Conservation (phyloP, 37 sponge, comb jelly and placozoan genomes). For the Agelas oroides region DNA sequence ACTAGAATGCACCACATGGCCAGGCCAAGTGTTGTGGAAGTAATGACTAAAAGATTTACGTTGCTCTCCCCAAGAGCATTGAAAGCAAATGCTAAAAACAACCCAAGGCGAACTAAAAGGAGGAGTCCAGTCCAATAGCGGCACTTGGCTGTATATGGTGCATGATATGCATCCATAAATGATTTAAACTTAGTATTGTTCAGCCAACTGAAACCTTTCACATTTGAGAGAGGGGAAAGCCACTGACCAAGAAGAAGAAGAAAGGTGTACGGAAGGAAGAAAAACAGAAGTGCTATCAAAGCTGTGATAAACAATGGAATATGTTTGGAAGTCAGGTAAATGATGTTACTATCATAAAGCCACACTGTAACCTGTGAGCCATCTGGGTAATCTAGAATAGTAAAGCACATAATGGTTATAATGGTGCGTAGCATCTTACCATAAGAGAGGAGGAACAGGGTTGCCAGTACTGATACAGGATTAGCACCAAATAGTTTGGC, state of each 20-base stretch:
- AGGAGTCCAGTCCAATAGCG: constrained; percentile 18
- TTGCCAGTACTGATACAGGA: constrained; percentile 15
- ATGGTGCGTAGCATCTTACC: constrained; percentile 7
- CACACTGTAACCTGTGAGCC: background rate
- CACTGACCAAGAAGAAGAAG: background rate
- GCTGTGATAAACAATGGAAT: background rate
- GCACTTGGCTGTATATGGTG: background rate
- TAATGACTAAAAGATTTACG: background rate
- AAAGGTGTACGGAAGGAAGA: constrained; percentile 12
- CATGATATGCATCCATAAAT: background rate
- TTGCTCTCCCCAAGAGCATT: background rate
- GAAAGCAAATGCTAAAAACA: background rate
- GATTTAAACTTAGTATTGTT: background rate
- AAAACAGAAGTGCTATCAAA: background rate
- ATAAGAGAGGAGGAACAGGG: constrained; percentile 21
- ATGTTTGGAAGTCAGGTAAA: background rate
- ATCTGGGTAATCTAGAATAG: background rate
- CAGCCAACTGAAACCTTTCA: background rate
- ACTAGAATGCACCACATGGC: too few relatives aligned
- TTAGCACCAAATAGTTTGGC: background rate
- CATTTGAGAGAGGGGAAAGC: background rate
- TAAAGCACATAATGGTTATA: background rate
- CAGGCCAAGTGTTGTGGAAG: background rate
- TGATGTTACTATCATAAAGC: constrained; percentile 7
- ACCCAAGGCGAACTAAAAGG: background rate